Percentiles rank a stretch among this genome's conserved stretches.
Evolutionary conservation across 2,888 invertebrate species (phyloP).

Genomic region (Caenorhabditis parvicauda): DNA sequence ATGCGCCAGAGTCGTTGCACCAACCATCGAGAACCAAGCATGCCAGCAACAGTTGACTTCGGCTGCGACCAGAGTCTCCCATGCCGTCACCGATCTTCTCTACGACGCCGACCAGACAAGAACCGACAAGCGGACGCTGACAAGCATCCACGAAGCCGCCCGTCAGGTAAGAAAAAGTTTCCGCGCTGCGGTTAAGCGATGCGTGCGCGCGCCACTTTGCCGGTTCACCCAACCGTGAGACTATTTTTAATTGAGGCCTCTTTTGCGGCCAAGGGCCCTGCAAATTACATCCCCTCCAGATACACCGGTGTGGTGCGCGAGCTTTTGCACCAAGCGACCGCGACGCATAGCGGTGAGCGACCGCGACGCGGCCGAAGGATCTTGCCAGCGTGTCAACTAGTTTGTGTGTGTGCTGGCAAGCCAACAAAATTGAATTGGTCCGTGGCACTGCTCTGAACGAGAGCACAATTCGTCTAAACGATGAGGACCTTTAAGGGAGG

Average conservation of each 20-base stretch:
- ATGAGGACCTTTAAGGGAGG: neutral
- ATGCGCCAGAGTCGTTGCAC: constrained; percentile 67
- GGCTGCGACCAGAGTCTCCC: constrained; percentile 79
- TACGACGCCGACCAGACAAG: constrained; percentile 67
- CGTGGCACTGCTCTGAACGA: no score
- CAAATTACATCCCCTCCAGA: no score
- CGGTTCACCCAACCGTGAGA: neutral
- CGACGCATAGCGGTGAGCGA: no score
- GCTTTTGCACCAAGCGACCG: no score
- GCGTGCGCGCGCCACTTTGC: neutral
- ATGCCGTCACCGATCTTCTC: constrained; percentile 84
- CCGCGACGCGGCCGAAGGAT: no score
- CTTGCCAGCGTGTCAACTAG: no score
- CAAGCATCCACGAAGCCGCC: constrained; percentile 79
- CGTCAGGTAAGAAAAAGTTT: constrained; percentile 25
- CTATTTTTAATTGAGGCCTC: neutral
- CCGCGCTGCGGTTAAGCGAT: neutral
- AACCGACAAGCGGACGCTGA: constrained; percentile 65
- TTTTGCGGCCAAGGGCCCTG: no score
- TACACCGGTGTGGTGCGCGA: no score
- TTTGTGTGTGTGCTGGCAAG: no score
- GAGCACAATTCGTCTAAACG: no score
- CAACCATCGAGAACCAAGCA: constrained; percentile 69
- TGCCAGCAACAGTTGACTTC: constrained; percentile 83
- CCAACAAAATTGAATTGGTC: no score